Conservation (phyloP, 1,140 invertebrate genomes). For the Papilio xuthus region DNA sequence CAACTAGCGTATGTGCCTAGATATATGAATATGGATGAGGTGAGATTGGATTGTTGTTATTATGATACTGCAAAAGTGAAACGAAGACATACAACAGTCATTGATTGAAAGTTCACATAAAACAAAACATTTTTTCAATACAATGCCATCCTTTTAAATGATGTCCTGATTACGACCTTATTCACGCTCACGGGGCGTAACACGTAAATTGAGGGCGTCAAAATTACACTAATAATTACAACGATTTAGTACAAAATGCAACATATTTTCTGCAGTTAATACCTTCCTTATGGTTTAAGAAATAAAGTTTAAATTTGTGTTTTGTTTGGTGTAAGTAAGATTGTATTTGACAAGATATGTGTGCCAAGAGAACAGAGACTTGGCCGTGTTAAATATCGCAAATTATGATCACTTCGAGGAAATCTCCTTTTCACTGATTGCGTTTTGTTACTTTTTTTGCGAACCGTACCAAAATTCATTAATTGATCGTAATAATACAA, state of each 20-base stretch:
- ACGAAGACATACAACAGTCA: not conserved
- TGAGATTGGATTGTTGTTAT: not conserved
- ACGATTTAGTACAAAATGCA: conserved; percentile 49
- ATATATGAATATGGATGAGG: too few species aligned
- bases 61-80: not conserved
- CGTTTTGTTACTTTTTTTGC: conserved; percentile 41
- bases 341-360: conserved; percentile 47
- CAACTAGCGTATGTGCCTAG: too few species aligned
- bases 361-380: conserved; percentile 53
- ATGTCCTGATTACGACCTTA: conserved; percentile 53
- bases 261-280: conserved; percentile 8
- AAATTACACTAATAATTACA: conserved; percentile 62
- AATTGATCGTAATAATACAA: not conserved
- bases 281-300: conserved; percentile 13
- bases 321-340: conserved; percentile 36
- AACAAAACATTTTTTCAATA: conserved; percentile 57
- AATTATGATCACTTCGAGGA: conserved; percentile 62
- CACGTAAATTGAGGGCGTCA: conserved; percentile 60
- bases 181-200: conserved; percentile 56
- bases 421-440: conserved; percentile 52
- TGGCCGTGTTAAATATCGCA: conserved; percentile 60
- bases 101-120: conserved; percentile 37
- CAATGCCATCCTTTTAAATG: conserved; percentile 51
- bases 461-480: not conserved
- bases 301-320: conserved; percentile 41